phyloP scores from a whole-genome alignment of 2,113 vertebrate genomes.

The Brachyhypopomus gauderio region DNA sequence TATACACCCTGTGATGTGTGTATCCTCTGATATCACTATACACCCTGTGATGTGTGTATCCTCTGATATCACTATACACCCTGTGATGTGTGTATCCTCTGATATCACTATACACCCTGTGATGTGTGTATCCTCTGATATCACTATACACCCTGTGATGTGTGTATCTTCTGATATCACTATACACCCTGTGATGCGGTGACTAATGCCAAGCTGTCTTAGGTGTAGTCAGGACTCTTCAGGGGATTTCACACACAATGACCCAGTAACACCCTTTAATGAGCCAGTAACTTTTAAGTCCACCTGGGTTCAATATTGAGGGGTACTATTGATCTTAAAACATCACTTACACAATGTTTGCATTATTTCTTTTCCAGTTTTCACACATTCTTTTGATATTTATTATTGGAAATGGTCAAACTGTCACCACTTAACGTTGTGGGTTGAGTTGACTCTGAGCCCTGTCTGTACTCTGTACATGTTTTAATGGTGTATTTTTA shows the following conservation, averaged over 20 bases:
- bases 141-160: too few relatives aligned
- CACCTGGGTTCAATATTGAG: conserved; percentile 26
- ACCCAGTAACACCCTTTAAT: not conserved
- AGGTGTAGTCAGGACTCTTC: not conserved
- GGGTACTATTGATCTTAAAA: conserved; percentile 48
- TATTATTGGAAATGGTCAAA: conserved; percentile 12
- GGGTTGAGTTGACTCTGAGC: not conserved
- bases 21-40: too few relatives aligned
- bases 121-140: too few relatives aligned
- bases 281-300: not conserved
- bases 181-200: not conserved
- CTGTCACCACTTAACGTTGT: not conserved
- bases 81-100: too few relatives aligned
- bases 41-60: too few relatives aligned
- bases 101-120: too few relatives aligned
- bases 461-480: not conserved
- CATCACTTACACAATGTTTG: conserved; percentile 56
- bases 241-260: not conserved
- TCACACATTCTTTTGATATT: conserved; percentile 34
- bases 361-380: conserved; percentile 52
- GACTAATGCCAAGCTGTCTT: not conserved
- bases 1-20: too few relatives aligned
- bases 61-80: too few relatives aligned
- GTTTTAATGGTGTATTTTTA: not conserved
- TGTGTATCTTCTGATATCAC: too few relatives aligned